Base-by-base conservation (phyloP, 2,113 vertebrate species). In the Sphaerodactylus townsendi region DNA sequence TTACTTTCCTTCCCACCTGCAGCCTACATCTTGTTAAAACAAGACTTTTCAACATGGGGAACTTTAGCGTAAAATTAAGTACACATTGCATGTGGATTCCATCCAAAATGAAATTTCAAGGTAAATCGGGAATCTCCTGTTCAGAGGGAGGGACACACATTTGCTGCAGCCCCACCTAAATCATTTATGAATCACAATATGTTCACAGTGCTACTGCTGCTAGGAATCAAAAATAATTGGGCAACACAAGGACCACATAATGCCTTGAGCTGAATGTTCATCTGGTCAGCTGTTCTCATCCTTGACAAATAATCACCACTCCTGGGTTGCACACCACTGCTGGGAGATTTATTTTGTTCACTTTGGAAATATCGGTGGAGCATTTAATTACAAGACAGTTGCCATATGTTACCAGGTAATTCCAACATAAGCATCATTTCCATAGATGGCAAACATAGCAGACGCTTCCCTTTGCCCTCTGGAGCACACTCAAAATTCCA, bases 361-460 rank as follows among this genome's bases (percentile, higher is more conserved):
- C 73, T 82, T 77, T 77, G 41, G 79, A 82, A 77, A 53, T 66
- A 86, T 72, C 35, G 14, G 56, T 53, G 56, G 56, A 73, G 21
- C 80, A 78, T 82, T 78, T 82, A 78, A 82, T 86, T 78, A 82
- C 74, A 65, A 78, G 85, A 65, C 59, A 78, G 85, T 78, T 78
- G 68, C 80, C 74, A 82, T 78, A 86, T 86, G 85, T 82, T 81
- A 41, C 53, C 68, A 82, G 80, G 68, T 82, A 86, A 82, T 82
- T 82, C 85, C 80, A 82, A 50, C 25, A 6, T 65, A 82, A 86
- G 73, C 79, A 77, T 65, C n/a, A 77, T 86, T 77, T 86, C 85
- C 85, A 82, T 33, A 77, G 74, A 77, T 23, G 65, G 68, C 68
- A 82, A 78, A 82, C 44, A 73, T 1, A 82, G 64, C 25, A 13